Percentiles rank a stretch among this genome's conserved stretches.
Evolutionary conservation across 1,140 invertebrate genomes (phyloP).

Genomic region (Caenorhabditis tropicalis): DNA sequence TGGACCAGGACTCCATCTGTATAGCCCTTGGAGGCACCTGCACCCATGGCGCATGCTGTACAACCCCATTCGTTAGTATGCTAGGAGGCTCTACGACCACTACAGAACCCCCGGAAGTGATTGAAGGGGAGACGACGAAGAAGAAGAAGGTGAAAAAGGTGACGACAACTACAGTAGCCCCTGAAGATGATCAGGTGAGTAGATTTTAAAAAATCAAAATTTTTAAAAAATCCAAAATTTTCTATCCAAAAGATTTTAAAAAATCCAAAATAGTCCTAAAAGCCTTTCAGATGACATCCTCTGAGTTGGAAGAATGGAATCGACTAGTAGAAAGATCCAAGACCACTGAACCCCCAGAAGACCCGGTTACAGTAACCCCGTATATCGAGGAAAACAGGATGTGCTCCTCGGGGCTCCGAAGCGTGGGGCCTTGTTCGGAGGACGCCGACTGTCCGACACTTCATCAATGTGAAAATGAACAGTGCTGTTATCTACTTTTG

Average conservation of each 20-base stretch:
- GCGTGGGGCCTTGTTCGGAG: conserved; percentile 25
- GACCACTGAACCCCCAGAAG: not conserved
- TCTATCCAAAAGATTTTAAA: no score
- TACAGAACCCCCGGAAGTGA: conserved; percentile 15
- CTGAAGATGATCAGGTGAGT: not conserved
- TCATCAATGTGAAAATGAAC: conserved; percentile 39
- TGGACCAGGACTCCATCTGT: conserved; percentile 47
- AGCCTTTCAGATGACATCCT: not conserved
- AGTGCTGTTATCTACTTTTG: conserved; percentile 45
- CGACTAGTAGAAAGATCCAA: not conserved
- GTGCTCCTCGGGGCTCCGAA: conserved; percentile 23
- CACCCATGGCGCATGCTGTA: conserved; percentile 47
- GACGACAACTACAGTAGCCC: not conserved
- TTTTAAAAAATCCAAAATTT: not conserved
- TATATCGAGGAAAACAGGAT: conserved; percentile 28
- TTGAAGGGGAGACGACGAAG: conserved; percentile 28
- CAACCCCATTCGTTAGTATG: conserved; percentile 44
- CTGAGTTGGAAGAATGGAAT: conserved; percentile 17
- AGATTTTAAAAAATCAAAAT: not conserved
- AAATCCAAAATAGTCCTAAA: no score
- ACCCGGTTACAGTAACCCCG: not conserved
- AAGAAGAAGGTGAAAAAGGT: not conserved
- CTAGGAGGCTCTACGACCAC: not conserved
- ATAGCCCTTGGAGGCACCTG: conserved; percentile 47
- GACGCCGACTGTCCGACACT: conserved; percentile 48